A percentile compares a stretch with the other conserved stretches of the same genome.
These are phyloP conservation scores for Leptatherina wallacei DNA, from an alignment of 2,797 vertebrate species.

Conservation along the genomic window DNA sequence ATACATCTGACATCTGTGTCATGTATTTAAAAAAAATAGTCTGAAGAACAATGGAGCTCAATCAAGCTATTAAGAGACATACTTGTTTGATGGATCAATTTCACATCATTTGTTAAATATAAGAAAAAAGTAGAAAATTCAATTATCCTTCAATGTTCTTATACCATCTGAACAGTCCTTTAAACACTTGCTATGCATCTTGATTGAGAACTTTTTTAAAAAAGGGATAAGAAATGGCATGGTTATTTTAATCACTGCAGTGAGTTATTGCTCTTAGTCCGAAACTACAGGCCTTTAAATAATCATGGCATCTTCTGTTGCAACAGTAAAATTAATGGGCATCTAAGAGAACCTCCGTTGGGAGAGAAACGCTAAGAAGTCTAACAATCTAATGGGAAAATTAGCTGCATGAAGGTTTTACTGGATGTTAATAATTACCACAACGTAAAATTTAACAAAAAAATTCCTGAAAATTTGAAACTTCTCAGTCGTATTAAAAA, in stretches of 20 bases:
- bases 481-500: not conserved
- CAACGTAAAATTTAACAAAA: not conserved
- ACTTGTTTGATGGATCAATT: not conserved
- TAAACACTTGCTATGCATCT: slow-evolving; percentile 15
- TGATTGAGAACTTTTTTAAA: not conserved
- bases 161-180: not conserved
- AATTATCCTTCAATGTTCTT: not conserved
- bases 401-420: not conserved
- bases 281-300: slow-evolving; percentile 16
- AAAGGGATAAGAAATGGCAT: not conserved
- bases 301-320: not conserved
- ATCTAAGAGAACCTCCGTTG: not conserved
- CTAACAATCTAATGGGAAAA: not conserved
- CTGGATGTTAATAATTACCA: not conserved
- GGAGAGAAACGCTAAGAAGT: not conserved
- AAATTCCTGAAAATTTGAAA: not conserved
- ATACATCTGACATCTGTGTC: too few species aligned
- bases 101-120: not conserved
- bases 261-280: slow-evolving; percentile 15
- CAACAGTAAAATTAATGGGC: slow-evolving; percentile 4
- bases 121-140: not conserved
- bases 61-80: not conserved
- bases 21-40: too few species aligned
- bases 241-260: not conserved
- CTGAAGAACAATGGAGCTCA: not conserved